Base-by-base conservation (phyloP, 2,797 vertebrate species). In the Vipera ursinii region DNA sequence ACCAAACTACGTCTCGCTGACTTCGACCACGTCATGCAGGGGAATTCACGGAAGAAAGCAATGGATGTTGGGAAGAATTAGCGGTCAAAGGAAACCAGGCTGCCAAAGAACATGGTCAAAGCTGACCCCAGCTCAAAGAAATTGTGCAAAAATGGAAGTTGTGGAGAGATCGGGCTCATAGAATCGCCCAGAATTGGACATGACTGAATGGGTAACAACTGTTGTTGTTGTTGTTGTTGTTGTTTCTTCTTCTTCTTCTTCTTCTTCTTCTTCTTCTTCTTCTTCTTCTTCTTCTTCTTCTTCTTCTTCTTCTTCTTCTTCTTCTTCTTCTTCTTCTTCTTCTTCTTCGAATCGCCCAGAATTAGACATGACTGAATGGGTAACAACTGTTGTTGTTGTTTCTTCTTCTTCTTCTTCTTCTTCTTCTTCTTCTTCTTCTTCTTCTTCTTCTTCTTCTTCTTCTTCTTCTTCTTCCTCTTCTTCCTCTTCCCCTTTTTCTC, bases 321-420 rank as follows among this genome's bases (percentile, higher is more conserved):
- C 44, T 48, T 3, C 44, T 38, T 32, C 32, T 32, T 32, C 32
- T 57, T 3, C 32, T 32, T 32, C 32, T 32, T 32, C 32, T 32
- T 32, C 32, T 32, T 32, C 32, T 32, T 32, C 32, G 3, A 15
- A 69, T 32, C 0, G 12, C 26, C 61, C 28, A 4, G 10, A 63
- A 13, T n/a, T 1, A 4, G 61, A 63, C 61, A 63, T n/a, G 61
- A 59, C 57, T 59, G 20, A 59, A 59, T 17, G 8, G 57, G 24
- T 61, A 24, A 8, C 51, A 51, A 51, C 51, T 51, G 51, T 51
- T 32, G 32, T 32, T 32, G 32, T 32, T 32, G 32, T 32, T 32
- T 1, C 1, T 6, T 8, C 2, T 8, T 2, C 22, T 9, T 24
- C 2, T 60, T 3, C 57, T 2, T 1, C 57, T 5, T 1, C 57